phyloP scores from a whole-genome alignment of 2,113 vertebrate species.

The Rhegmatorhina hoffmannsi region DNA sequence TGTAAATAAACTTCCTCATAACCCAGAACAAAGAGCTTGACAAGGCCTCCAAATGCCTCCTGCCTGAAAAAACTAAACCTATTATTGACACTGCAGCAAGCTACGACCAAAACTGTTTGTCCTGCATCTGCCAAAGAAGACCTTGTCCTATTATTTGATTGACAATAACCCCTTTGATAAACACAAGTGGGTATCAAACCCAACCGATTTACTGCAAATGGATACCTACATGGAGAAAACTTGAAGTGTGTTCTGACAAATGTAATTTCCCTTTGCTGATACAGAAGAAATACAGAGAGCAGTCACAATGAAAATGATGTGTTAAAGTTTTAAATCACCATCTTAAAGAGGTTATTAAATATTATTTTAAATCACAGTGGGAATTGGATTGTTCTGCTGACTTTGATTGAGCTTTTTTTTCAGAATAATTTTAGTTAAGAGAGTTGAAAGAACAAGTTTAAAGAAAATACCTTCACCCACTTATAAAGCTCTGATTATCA shows the following conservation, averaged over 20 bases:
- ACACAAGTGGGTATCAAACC: neutral
- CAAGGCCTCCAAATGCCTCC: neutral
- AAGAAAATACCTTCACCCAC: conserved; percentile 16
- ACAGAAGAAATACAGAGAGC: neutral
- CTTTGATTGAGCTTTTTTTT: neutral
- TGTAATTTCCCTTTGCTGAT: neutral
- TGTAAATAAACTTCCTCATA: neutral
- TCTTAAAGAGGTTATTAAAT: conserved; percentile 20
- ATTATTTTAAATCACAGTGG: conserved; percentile 17
- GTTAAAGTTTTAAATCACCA: neutral
- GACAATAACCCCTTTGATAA: neutral
- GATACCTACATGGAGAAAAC: neutral
- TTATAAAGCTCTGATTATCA: conserved; percentile 26
- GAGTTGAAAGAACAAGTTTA: conserved; percentile 36
- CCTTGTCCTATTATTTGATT: neutral
- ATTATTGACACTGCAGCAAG: neutral
- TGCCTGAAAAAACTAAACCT: neutral
- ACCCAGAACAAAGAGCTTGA: neutral
- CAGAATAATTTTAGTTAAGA: conserved; percentile 8
- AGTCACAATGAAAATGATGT: neutral
- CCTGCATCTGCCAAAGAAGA: neutral
- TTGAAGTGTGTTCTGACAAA: neutral
- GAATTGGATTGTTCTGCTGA: conserved; percentile 16
- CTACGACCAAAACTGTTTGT: neutral
- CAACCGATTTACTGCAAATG: neutral